Evolutionary conservation across 2,113 vertebrate genomes (phyloP).

Genomic region (Atrichornis clamosus): DNA sequence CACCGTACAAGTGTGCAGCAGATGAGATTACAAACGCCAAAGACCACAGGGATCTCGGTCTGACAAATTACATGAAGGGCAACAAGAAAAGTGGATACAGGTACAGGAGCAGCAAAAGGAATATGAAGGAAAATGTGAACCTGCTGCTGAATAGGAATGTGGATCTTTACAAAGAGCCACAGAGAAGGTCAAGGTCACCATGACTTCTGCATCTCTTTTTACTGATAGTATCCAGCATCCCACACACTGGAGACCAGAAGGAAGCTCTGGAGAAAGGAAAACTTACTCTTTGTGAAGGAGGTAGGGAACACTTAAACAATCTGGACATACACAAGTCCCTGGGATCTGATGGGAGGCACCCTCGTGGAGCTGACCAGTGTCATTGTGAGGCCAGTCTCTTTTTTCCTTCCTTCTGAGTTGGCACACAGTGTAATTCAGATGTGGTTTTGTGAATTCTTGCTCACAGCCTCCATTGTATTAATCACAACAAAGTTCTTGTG

Average conservation of each 20-base stretch:
- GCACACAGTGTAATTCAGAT: neutral
- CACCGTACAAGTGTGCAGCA: neutral
- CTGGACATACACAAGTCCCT: neutral
- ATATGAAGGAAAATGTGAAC: neutral
- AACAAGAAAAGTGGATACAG: neutral
- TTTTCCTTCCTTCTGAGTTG: neutral
- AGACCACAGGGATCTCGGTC: neutral
- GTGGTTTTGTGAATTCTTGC: neutral
- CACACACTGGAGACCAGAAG: neutral
- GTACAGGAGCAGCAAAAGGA: neutral
- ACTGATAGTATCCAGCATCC: neutral
- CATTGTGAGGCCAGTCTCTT: neutral
- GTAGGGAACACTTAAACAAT: neutral
- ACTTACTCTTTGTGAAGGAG: neutral
- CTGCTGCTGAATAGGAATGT: neutral
- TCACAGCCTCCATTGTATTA: neutral
- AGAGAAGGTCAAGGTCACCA: neutral
- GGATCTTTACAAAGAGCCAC: neutral
- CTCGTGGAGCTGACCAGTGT: neutral
- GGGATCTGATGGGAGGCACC: neutral
- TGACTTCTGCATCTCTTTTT: neutral
- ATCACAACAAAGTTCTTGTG: neutral
- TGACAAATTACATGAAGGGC: neutral
- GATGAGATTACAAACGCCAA: neutral
- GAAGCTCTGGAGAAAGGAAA: neutral